These are phyloP conservation scores for Blastomussa wellsi DNA, from an alignment of 92 coral and sea anemone genomes.

Conservation along the genomic window DNA sequence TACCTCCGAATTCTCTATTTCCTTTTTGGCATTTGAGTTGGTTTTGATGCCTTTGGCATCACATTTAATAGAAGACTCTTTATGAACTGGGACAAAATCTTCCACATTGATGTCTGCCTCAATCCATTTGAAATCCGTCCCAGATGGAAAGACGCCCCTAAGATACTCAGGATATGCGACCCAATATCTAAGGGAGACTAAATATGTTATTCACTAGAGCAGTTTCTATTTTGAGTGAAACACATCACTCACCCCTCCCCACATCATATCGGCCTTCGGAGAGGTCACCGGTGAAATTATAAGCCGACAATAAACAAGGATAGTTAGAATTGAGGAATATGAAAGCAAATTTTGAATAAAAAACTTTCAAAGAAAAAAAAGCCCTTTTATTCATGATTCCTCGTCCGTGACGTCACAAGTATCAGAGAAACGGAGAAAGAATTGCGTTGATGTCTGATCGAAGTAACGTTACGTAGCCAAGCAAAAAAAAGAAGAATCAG, in stretches of 20 bases:
- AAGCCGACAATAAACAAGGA: conserved; percentile 2
- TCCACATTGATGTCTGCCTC: no score
- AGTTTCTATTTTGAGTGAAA: conserved; percentile 22
- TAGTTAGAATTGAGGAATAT: no score
- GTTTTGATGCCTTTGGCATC: conserved; percentile 16
- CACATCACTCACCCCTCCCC: conserved; percentile 25
- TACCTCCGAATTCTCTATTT: conserved; percentile 11
- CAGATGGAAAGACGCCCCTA: no score
- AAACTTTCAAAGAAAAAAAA: no score
- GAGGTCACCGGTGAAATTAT: conserved; percentile 23
- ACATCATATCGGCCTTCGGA: conserved; percentile 19
- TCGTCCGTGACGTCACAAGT: no score
- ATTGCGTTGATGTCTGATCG: conserved; percentile 13
- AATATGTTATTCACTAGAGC: conserved; percentile 16
- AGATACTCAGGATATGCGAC: no score
- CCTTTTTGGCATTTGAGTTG: conserved; percentile 15
- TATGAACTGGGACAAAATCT: conserved; percentile 15
- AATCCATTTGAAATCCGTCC: conserved; percentile 3
- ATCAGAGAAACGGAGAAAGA: no score
- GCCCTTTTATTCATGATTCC: no score
- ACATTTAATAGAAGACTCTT: conserved; percentile 9
- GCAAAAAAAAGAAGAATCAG: no score
- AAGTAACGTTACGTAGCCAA: conserved; percentile 11
- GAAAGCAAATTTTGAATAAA: no score
- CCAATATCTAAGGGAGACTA: conserved; percentile 12